A percentile compares a stretch with the other conserved stretches of the same genome.
Conservation (phyloP, 92 coral and sea anemone genomes). For the Parazoanthus swiftii region DNA sequence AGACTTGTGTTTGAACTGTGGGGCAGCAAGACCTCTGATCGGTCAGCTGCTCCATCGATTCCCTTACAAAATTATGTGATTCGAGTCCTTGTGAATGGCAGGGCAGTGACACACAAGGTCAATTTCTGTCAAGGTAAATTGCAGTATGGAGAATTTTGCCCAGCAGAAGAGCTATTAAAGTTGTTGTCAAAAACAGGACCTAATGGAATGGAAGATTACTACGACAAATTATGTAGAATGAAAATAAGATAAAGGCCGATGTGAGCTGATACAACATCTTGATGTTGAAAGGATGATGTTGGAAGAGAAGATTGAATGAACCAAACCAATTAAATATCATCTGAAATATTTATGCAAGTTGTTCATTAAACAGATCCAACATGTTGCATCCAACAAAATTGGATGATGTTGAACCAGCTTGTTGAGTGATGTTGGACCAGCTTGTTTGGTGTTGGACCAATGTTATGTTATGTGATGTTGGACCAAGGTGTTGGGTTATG, state of each 20-base stretch:
- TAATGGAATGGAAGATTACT: conserved; percentile 13
- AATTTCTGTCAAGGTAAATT: conserved; percentile 69
- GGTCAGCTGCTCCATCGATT: background rate
- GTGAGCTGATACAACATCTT: no score
- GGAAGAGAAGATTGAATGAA: no score
- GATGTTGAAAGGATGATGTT: no score
- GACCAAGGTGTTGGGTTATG: no score
- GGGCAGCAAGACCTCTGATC: conserved; percentile 31
- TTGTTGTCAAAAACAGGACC: conserved; percentile 63
- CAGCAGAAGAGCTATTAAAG: conserved; percentile 62
- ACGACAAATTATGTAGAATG: background rate
- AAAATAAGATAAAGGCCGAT: background rate
- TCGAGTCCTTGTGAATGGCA: conserved; percentile 81
- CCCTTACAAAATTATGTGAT: conserved; percentile 10
- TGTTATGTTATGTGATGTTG: no score
- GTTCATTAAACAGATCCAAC: no score
- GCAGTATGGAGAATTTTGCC: conserved; percentile 72
- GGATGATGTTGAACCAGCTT: no score
- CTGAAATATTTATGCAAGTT: no score
- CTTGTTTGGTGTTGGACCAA: no score
- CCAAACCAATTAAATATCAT: no score
- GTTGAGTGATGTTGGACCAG: no score
- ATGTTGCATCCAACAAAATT: no score
- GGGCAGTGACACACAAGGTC: conserved; percentile 68
- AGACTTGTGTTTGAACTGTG: conserved; percentile 90